Evolutionary conservation across 2,797 vertebrate genomes (phyloP).

Genomic region (Poecile montanus): DNA sequence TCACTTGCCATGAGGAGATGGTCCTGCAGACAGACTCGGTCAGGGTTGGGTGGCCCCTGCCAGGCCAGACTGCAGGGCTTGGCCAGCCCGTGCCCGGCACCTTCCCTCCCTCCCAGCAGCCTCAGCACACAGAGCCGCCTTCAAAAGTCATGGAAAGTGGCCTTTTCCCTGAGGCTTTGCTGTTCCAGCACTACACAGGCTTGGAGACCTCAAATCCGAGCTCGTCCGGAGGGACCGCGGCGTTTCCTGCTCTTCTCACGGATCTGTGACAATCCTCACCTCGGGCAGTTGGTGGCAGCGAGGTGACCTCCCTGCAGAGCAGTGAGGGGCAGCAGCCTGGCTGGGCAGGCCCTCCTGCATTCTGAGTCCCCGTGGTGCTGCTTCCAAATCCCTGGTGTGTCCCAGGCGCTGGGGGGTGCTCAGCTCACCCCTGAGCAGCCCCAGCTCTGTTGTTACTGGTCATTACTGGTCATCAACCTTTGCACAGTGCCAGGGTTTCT

Average conservation of each 20-base stretch:
- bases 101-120: background rate
- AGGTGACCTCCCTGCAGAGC: background rate
- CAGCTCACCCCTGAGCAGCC: background rate
- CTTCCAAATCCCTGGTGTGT: background rate
- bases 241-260: background rate
- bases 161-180: background rate
- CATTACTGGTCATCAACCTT: background rate
- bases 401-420: background rate
- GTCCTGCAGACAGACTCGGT: background rate
- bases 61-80: background rate
- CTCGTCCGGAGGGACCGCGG: background rate
- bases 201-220: background rate
- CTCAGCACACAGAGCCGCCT: background rate
- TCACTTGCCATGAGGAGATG: background rate
- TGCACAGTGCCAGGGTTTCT: background rate
- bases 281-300: background rate
- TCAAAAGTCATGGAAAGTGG: background rate
- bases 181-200: background rate
- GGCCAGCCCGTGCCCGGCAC: background rate
- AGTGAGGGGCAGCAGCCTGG: background rate
- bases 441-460: background rate
- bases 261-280: slow-evolving; percentile 9
- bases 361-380: background rate
- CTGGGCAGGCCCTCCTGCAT: background rate
- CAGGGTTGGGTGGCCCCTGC: background rate